Base-by-base conservation (phyloP, 92 coral and sea anemone species). In the Ricordea florida region DNA sequence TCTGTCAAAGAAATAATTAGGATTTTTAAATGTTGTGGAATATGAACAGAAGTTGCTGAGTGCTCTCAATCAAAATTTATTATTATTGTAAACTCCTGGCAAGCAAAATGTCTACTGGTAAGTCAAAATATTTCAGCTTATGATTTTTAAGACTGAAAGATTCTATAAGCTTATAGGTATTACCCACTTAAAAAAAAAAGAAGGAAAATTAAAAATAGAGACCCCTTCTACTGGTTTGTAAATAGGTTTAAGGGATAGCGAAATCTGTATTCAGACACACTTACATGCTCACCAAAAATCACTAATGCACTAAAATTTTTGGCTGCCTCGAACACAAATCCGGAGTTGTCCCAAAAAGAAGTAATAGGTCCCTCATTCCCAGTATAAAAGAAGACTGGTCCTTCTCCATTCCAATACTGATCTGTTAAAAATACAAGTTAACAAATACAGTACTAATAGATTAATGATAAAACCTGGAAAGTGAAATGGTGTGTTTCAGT, bases 301-400 rank as follows among this genome's bases (percentile, higher is more conserved):
- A 94, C 85, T 26, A 89, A 86, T 17, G 97, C 97, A 79, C 37
- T 85, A 41, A 94, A 87, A 34, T 86, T 65, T 57, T 87, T 62
- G 10, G 97, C 98, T 47, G 97, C 94, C 63, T 94, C 98, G 49
- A 94, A 94, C 3, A 90, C 97, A 80, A 94, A 89, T 26, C 98
- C 98, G 25, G 96, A 84, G 69, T 87, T 94, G 22, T 45, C 70
- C 98, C 98, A 94, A 57, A 89, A 94, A 7, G 72, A 76, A 5
- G 55, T 53, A 32, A 94, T 89, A 29, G 69, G 46, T 18, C 97
- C 98, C 78, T 94, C 98, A 81, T 94, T 94, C 15, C 98, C 98
- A 76, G 98, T 94, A 66, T 94, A 94, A 66, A 94, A 85, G 57
- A 94, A 84, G 22, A 94, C 83, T 1, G 98, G 97, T 8, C 98